Evolutionary conservation across 2,888 invertebrate species (phyloP).

Genomic region (Meghimatium bilineatum): DNA sequence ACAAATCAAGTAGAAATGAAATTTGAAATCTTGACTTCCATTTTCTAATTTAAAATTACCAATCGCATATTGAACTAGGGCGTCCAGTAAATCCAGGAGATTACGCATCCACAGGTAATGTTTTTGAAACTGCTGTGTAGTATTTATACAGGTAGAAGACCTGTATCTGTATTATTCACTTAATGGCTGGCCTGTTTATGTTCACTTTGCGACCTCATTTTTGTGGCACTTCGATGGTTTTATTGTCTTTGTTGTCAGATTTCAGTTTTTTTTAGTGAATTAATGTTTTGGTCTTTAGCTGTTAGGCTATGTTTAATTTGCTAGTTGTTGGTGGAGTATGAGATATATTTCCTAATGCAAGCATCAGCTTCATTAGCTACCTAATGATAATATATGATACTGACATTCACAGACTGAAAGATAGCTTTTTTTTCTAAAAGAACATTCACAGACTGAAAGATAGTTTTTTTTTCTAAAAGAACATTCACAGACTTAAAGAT

Average conservation of each 20-base stretch:
- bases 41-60: background rate
- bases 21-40: too few relatives aligned
- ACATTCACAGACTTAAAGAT: too few relatives aligned
- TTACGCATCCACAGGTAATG: slow-evolving; percentile 95
- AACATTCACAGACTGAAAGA: too few relatives aligned
- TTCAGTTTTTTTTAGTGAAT: background rate
- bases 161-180: background rate
- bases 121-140: background rate
- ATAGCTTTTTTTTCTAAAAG: too few relatives aligned
- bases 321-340: background rate
- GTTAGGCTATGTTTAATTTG: background rate
- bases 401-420: background rate
- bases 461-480: too few relatives aligned
- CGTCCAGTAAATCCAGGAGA: slow-evolving; percentile 94
- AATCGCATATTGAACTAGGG: slow-evolving; percentile 55
- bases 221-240: slow-evolving; percentile 1
- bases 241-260: background rate
- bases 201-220: background rate
- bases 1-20: too few relatives aligned
- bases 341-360: background rate
- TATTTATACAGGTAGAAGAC: background rate
- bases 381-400: background rate
- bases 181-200: too few relatives aligned
- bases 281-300: background rate
- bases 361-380: background rate